These are phyloP conservation scores for Tenthredo scrophulariae DNA, from an alignment of 2,888 invertebrate species.

Conservation along the genomic window DNA sequence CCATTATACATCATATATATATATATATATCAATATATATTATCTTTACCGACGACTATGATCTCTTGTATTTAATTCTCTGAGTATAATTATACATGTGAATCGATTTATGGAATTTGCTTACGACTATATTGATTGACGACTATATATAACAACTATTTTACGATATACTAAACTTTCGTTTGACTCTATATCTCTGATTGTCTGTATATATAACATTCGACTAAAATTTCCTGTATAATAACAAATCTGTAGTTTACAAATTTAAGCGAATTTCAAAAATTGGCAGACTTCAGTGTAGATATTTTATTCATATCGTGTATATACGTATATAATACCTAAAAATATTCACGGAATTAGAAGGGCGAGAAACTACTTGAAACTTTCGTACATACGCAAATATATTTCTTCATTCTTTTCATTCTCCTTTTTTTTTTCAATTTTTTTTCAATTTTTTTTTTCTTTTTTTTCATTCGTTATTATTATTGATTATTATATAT, in stretches of 20 bases:
- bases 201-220: background rate
- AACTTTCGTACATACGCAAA: background rate
- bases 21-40: background rate
- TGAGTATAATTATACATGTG: constrained; percentile 9
- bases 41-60: background rate
- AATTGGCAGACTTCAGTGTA: constrained; percentile 8
- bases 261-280: constrained; percentile 27
- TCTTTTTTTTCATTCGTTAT: no score
- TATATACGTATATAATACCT: constrained; percentile 6
- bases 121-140: constrained; percentile 8
- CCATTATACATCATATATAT: background rate
- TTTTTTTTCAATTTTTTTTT: no score
- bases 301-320: background rate
- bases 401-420: background rate
- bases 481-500: no score
- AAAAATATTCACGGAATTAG: background rate
- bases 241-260: background rate
- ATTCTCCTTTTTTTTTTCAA: no score
- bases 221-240: background rate
- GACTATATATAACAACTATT: background rate
- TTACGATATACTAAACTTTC: no score
- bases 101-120: constrained; percentile 44
- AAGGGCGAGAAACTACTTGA: background rate
- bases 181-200: no score
- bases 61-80: constrained; percentile 6